Evolutionary conservation across 2,797 vertebrate species (phyloP).

Genomic region (Mastacembelus armatus): DNA sequence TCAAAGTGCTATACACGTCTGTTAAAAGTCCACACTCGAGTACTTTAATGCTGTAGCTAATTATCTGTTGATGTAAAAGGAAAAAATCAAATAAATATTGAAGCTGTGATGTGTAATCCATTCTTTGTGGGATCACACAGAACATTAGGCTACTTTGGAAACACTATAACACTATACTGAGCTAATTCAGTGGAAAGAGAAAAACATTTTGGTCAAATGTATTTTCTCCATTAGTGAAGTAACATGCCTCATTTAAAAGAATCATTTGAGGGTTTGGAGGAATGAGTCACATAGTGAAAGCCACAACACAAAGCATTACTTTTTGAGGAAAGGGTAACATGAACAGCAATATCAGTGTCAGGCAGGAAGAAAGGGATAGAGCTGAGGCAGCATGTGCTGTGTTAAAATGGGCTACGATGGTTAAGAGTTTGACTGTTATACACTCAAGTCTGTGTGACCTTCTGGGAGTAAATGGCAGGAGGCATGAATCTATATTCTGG

Average conservation of each 20-base stretch:
- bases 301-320: neutral
- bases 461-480: neutral
- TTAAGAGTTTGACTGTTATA: neutral
- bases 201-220: conserved; percentile 13
- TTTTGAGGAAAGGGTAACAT: neutral
- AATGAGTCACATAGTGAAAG: conserved; percentile 2
- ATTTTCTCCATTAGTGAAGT: conserved; percentile 8
- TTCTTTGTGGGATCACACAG: conserved; percentile 21
- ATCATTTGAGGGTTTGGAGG: conserved; percentile 14
- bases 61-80: conserved; percentile 29
- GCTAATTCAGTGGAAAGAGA: conserved; percentile 7
- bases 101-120: conserved; percentile 23
- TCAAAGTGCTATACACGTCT: neutral
- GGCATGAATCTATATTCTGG: conserved; percentile 6
- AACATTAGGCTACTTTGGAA: conserved; percentile 19
- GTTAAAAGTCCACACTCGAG: conserved; percentile 22
- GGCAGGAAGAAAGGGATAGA: neutral
- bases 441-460: neutral
- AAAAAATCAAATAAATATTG: conserved; percentile 33
- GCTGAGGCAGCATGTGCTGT: neutral
- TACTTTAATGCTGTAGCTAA: conserved; percentile 14
- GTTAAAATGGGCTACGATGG: neutral
- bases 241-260: conserved; percentile 39
- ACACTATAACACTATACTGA: neutral
- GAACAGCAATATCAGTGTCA: neutral